These are phyloP conservation scores for Solen grandis DNA, from an alignment of 1,140 invertebrate species.

Conservation along the genomic window DNA sequence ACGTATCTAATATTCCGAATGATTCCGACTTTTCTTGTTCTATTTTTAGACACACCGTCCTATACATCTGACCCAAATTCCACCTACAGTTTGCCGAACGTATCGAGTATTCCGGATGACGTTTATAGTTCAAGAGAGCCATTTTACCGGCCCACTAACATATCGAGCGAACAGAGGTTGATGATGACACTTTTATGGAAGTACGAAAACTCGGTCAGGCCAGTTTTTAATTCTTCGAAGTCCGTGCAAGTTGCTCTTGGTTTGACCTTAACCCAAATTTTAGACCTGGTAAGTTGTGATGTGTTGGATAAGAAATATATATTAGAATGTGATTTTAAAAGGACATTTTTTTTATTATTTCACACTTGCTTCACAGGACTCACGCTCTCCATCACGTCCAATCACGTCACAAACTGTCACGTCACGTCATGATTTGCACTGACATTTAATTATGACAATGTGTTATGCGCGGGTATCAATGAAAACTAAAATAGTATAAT, in stretches of 20 bases:
- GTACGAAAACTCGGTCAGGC: slow-evolving; percentile 98
- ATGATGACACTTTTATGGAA: slow-evolving; percentile 79
- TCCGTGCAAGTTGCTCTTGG: no score
- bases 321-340: no score
- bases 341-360: neutral
- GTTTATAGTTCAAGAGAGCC: no score
- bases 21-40: no score
- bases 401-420: neutral
- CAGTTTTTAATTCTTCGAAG: slow-evolving; percentile 98
- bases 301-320: neutral
- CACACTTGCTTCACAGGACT: neutral
- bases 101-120: no score
- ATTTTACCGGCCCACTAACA: no score
- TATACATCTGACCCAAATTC: no score
- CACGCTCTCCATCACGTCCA: neutral
- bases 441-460: neutral
- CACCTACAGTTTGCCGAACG: no score
- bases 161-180: slow-evolving; percentile 64
- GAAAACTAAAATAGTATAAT: no score
- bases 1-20: no score
- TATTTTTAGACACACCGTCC: no score
- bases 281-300: slow-evolving; percentile 94
- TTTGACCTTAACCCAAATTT: slow-evolving; percentile 99
- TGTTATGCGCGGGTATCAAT: no score
- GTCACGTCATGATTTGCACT: neutral